A percentile compares a stretch with the other conserved stretches of the same genome.
Conservation (phyloP, 2,797 vertebrate genomes). For the Hipposideros larvatus region DNA sequence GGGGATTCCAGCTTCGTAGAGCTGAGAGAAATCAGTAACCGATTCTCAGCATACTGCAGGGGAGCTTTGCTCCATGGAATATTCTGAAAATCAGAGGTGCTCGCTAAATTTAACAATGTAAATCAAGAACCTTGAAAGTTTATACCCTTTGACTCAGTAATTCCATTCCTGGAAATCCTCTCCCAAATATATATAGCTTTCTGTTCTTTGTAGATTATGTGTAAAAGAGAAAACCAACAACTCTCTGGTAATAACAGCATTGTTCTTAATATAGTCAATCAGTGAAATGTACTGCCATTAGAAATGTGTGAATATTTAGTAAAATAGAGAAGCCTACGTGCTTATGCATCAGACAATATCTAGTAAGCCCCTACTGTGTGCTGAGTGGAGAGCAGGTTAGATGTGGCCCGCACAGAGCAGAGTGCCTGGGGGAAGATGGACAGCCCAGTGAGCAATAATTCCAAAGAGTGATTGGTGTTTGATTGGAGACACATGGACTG, state of each 20-base stretch:
- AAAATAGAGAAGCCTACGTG: background rate
- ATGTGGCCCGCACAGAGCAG: background rate
- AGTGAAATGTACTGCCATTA: background rate
- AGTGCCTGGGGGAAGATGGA: background rate
- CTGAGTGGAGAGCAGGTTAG: background rate
- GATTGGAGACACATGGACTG: background rate
- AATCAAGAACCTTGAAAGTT: slow-evolving; percentile 20
- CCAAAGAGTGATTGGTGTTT: background rate
- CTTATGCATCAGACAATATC: background rate
- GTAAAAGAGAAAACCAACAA: background rate
- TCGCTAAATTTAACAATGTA: background rate
- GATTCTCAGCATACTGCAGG: background rate
- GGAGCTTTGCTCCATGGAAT: background rate
- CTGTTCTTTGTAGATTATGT: background rate
- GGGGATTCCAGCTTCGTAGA: background rate
- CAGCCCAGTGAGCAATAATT: background rate
- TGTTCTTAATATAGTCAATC: background rate
- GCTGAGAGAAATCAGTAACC: background rate
- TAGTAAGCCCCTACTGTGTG: background rate
- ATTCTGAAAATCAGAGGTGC: background rate
- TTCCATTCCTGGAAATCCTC: background rate
- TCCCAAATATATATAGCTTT: background rate
- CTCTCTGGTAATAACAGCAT: background rate
- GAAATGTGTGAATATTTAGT: background rate
- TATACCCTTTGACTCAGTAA: background rate